A percentile compares a stretch with the other conserved stretches of the same genome.
Evolutionary conservation across 2,888 invertebrate species (phyloP).

Genomic region (Netelia inedita): DNA sequence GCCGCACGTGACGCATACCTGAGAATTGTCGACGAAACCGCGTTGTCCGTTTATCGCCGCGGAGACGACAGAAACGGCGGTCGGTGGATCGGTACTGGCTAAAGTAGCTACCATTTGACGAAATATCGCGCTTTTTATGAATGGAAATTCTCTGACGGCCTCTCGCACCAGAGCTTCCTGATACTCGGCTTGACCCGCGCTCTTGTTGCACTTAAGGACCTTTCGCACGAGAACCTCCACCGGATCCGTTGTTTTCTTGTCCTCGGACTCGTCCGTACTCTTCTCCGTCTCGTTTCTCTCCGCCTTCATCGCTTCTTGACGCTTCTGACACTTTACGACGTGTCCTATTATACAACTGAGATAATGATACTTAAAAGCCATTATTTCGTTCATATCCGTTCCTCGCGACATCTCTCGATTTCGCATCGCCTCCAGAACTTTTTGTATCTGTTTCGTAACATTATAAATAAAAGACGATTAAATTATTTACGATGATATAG

Average conservation of each 20-base stretch:
- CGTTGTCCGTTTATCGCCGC: slow-evolving; percentile 95
- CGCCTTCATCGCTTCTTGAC: slow-evolving; percentile 87
- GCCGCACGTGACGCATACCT: slow-evolving; percentile 94
- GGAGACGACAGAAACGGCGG: slow-evolving; percentile 90
- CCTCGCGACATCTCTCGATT: slow-evolving; percentile 95
- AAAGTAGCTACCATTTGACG: slow-evolving; percentile 93
- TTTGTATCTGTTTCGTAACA: slow-evolving; percentile 85
- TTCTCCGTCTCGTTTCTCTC: slow-evolving; percentile 82
- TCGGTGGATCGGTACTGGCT: slow-evolving; percentile 90
- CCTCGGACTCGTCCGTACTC: slow-evolving; percentile 79
- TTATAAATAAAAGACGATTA: too few species aligned
- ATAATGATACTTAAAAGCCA: slow-evolving; percentile 96
- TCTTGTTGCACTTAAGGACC: slow-evolving; percentile 91
- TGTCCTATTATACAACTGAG: slow-evolving; percentile 91
- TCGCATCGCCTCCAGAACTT: slow-evolving; percentile 93
- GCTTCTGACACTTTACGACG: slow-evolving; percentile 89
- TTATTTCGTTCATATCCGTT: slow-evolving; percentile 94
- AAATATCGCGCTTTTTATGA: slow-evolving; percentile 95
- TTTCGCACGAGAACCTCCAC: slow-evolving; percentile 92
- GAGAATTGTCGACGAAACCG: slow-evolving; percentile 90
- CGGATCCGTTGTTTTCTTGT: slow-evolving; percentile 87
- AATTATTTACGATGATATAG: background rate
- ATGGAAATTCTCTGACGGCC: slow-evolving; percentile 95
- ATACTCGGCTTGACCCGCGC: slow-evolving; percentile 88
- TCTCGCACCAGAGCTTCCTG: slow-evolving; percentile 92